These are phyloP conservation scores for Azemiops feae DNA, from an alignment of 2,113 vertebrate genomes.

Conservation along the genomic window DNA sequence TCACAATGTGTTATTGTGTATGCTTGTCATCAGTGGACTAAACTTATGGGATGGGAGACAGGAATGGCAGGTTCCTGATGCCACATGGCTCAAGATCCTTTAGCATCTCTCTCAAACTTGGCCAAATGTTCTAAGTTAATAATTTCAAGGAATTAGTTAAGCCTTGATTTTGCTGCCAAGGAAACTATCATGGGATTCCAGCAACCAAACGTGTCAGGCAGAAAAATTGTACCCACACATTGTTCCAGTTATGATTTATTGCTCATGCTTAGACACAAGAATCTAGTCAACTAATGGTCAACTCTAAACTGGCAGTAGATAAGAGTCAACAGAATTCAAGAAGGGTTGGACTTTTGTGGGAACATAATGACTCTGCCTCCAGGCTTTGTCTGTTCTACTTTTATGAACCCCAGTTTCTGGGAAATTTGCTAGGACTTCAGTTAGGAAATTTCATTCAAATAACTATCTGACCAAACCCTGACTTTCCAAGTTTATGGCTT, in stretches of 20 bases:
- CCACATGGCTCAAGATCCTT: conserved; percentile 48
- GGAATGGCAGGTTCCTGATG: conserved; percentile 40
- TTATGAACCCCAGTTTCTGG: not conserved
- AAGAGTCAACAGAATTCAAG: too few species aligned
- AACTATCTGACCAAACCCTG: not conserved
- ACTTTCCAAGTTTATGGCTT: not conserved
- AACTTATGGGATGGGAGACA: conserved; percentile 59
- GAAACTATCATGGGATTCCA: not conserved
- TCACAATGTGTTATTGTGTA: conserved; percentile 61
- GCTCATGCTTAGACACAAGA: too few species aligned
- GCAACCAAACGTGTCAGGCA: not conserved
- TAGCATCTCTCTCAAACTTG: conserved; percentile 51
- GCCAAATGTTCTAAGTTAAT: not conserved
- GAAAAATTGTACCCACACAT: too few species aligned
- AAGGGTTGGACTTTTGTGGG: too few species aligned
- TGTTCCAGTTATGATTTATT: too few species aligned
- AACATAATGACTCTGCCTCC: too few species aligned
- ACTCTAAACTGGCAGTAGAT: too few species aligned
- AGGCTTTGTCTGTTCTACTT: too few species aligned
- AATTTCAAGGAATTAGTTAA: not conserved
- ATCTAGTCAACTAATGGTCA: too few species aligned
- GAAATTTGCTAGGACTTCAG: not conserved
- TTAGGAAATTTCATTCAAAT: not conserved
- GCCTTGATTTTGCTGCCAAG: not conserved
- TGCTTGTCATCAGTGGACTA: conserved; percentile 64